Evolutionary conservation across 2,888 invertebrate genomes (phyloP), one percentile per base, ranked within the genome.

Genomic region (Amphipyra berbera): DNA sequence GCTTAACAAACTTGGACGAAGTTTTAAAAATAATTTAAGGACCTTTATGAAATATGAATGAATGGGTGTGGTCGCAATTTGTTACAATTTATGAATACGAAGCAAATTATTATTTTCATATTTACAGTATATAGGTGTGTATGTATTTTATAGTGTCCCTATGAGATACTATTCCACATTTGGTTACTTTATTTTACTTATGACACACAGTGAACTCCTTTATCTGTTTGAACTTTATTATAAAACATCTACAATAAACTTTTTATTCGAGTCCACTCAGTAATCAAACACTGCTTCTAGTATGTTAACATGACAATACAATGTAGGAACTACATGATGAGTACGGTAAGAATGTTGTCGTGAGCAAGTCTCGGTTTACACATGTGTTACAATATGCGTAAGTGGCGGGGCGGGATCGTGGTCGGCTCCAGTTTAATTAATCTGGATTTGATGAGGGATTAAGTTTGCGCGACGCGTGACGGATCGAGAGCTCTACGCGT

Each of bases 391-490:
- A 79, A 78, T 86, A 87, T 85, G 88, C 85, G 87, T 83, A 84
- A 85, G 86, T 82, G 81, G 87, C 84, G 88, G 80, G 84, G 80
- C 83, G 85, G 88, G 87, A 85, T 90, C 89, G 89, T 86, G 90
- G 90, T 86, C 83, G 89, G 84, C 84, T 86, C 83, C 81, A 81
- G 88, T 90, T 91, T 90, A 90, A 94, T 94, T 94, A 93, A 93
- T 94, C 93, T 92, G 93, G 92, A 92, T 94, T 92, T 94, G 93
- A 94, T 93, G 92, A 91, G 90, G 91, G 93, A 91, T 93, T 93
- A 93, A 89, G 93, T 90, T 90, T 74, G 88, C 84, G 89, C 90
- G 89, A 88, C 90, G 91, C 91, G 92, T 93, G 92, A 93, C 91
- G 92, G 92, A 93, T 93, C 88, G 92, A 85, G 90, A 88, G 90